Conservation (phyloP, 1,140 invertebrate genomes). For the Drosophila parvula region DNA sequence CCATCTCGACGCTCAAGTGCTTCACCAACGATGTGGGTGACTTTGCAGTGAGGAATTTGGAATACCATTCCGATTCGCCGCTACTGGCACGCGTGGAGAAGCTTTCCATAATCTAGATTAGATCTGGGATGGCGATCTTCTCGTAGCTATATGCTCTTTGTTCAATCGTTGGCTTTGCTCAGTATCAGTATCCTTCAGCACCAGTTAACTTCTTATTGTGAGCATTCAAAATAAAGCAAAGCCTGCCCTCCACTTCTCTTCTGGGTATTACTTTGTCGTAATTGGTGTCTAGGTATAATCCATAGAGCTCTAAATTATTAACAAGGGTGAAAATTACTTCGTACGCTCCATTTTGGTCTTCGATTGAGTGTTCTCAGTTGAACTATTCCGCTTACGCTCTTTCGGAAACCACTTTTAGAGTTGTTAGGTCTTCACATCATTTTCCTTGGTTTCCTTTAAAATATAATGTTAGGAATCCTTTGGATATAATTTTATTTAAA, state of each 20-base stretch:
- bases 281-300: too few species aligned
- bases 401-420: too few species aligned
- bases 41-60: slow-evolving; percentile 73
- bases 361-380: too few species aligned
- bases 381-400: too few species aligned
- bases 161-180: slow-evolving; percentile 67
- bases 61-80: slow-evolving; percentile 80
- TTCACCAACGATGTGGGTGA: slow-evolving; percentile 77
- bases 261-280: too few species aligned
- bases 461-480: slow-evolving; percentile 36
- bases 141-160: slow-evolving; percentile 27
- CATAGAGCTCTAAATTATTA: too few species aligned
- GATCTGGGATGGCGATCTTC: neutral
- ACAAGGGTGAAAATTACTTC: too few species aligned
- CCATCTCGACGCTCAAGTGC: slow-evolving; percentile 80
- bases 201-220: slow-evolving; percentile 62
- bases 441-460: neutral
- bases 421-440: too few species aligned
- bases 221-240: slow-evolving; percentile 57
- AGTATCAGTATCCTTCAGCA: slow-evolving; percentile 39
- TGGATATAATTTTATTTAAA: slow-evolving; percentile 63
- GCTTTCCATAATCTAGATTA: slow-evolving; percentile 69
- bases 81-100: slow-evolving; percentile 76
- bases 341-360: too few species aligned
- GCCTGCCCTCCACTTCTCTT: slow-evolving; percentile 1